Base-by-base conservation (phyloP, 2,888 invertebrate species). In the Drosophila falleni region DNA sequence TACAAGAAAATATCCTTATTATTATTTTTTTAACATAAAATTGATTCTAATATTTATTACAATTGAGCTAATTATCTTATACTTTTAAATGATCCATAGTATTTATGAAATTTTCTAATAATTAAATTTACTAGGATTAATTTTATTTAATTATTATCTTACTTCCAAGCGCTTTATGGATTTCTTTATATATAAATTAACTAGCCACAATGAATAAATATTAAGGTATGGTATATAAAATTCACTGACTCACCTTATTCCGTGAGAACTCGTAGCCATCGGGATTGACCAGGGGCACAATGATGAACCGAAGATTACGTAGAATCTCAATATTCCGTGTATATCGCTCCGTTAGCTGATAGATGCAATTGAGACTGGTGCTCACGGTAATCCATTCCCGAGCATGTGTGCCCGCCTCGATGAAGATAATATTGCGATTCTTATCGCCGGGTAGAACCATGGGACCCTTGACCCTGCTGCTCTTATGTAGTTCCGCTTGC, bases 201-300 rank as follows among this genome's bases (percentile, higher is more conserved):
- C 19, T 19, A 19, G 19, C 2, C 19, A 1, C 19, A 19, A 19
- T 19, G 2, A 19, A 19, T 19, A 19, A 19, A 19, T 19, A 19
- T 19, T n/a, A n/a, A n/a, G n/a, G n/a, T n/a, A n/a, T n/a, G n/a
- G 4, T 23, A 23, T 23, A 23, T 23, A 3, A 0, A 3, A 23
- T 23, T 23, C 0, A 23, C 23, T 29, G 29, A 29, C 29, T 90
- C 63, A 94, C 94, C 85, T 90, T 89, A 16, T 92, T 93, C 68
- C 94, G 94, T 0, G 94, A 93, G 90, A 93, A 96, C 76, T 94
- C 95, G 81, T 96, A 96, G 0, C 96, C 96, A 90, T 96, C 96
- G 23, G 96, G 96, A 91, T 96, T 96, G 11, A 94, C 93, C 0
- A 95, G 90, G 0, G 96, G 96, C 60, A 96, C 89, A 39, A 95